phyloP scores from a whole-genome alignment of 2,797 vertebrate species.

The Melanogrammus aeglefinus region DNA sequence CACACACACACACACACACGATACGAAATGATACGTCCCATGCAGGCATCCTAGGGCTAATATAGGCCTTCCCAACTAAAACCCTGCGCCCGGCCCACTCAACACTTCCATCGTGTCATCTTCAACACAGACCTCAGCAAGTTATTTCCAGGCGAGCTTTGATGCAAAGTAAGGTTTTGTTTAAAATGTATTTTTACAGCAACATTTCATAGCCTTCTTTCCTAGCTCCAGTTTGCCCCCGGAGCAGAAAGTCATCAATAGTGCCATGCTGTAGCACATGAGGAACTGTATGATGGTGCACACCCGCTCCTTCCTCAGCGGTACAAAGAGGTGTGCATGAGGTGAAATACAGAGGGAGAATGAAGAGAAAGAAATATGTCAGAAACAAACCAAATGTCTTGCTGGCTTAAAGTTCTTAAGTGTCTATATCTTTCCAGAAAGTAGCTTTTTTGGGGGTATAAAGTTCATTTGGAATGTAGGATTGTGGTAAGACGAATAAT shows the following conservation, averaged over 20 bases:
- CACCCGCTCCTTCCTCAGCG: conserved; percentile 27
- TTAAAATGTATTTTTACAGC: conserved; percentile 28
- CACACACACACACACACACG: neutral
- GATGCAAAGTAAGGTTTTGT: neutral
- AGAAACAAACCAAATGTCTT: conserved; percentile 13
- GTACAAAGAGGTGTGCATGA: conserved; percentile 24
- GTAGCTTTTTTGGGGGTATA: too few relatives aligned
- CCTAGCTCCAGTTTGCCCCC: conserved; percentile 39
- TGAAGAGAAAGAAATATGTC: neutral
- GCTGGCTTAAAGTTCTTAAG: conserved; percentile 34
- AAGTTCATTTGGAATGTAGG: too few relatives aligned
- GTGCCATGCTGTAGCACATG: conserved; percentile 31
- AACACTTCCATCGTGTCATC: too few relatives aligned
- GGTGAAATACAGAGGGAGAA: conserved; percentile 21
- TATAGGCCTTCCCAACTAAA: conserved; percentile 35
- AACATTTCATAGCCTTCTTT: conserved; percentile 30
- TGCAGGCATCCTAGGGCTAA: conserved; percentile 50
- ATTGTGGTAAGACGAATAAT: too few relatives aligned
- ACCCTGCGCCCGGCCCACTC: conserved; percentile 24
- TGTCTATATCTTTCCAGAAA: conserved; percentile 37
- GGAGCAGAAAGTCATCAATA: conserved; percentile 58
- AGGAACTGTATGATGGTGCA: conserved; percentile 12
- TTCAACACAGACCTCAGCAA: conserved; percentile 18
- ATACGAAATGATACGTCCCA: conserved; percentile 56
- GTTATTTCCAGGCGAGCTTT: conserved; percentile 14